A percentile compares a stretch with the other conserved stretches of the same genome.
These are phyloP conservation scores for Scaptodrosophila latifasciaeformis DNA, from an alignment of 2,888 invertebrate species.

Conservation along the genomic window DNA sequence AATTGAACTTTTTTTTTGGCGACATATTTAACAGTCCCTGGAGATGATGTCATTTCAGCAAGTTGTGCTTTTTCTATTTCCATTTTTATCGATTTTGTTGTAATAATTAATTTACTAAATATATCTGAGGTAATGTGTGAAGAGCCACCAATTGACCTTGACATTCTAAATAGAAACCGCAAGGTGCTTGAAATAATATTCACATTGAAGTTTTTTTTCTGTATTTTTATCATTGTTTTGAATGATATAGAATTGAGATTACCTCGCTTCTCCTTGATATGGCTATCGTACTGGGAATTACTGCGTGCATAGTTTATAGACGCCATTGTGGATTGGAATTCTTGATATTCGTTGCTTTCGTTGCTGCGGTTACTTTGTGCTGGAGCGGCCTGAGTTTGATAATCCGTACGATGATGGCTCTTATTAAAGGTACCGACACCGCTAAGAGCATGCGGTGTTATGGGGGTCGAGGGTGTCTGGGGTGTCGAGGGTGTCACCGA, in stretches of 20 bases:
- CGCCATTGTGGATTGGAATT: conserved; percentile 80
- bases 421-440: conserved; percentile 67
- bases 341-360: conserved; percentile 67
- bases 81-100: conserved; percentile 46
- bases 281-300: conserved; percentile 89
- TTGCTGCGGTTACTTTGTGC: conserved; percentile 53
- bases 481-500: conserved; percentile 47
- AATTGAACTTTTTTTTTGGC: conserved; percentile 5
- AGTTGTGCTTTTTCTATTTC: conserved; percentile 3
- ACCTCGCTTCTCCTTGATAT: conserved; percentile 91
- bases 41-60: conserved; percentile 55
- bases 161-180: conserved; percentile 36
- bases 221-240: no score
- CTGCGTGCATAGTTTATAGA: conserved; percentile 85
- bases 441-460: conserved; percentile 42
- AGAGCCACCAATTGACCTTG: conserved; percentile 44
- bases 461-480: conserved; percentile 33
- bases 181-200: not conserved
- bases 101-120: conserved; percentile 58
- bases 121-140: conserved; percentile 22
- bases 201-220: not conserved
- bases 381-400: conserved; percentile 52
- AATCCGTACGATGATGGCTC: conserved; percentile 61
- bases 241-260: no score
- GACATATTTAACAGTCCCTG: not conserved